A percentile compares a stretch with the other conserved stretches of the same genome.
phyloP scores from a whole-genome alignment of 1,140 invertebrate species.

The Formica exsecta region DNA sequence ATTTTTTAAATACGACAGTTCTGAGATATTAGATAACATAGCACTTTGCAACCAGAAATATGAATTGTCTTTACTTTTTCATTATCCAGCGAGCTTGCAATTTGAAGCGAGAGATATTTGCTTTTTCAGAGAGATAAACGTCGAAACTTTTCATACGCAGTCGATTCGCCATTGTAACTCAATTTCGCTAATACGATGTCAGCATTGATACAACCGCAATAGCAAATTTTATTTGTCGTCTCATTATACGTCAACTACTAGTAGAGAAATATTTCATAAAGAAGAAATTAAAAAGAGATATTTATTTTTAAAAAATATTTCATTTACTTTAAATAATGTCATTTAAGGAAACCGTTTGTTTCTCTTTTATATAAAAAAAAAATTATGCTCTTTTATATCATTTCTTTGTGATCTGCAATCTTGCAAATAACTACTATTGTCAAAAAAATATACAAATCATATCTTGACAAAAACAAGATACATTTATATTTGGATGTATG shows the following conservation, averaged over 20 bases:
- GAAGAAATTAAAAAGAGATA: background rate
- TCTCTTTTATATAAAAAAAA: no score
- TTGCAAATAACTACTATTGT: background rate
- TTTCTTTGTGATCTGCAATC: background rate
- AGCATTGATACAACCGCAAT: slow-evolving; percentile 26
- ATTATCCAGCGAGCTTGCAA: slow-evolving; percentile 52
- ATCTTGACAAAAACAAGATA: background rate
- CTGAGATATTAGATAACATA: background rate
- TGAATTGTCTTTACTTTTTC: slow-evolving; percentile 65
- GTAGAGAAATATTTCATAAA: slow-evolving; percentile 5
- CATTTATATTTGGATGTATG: background rate
- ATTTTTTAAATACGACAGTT: background rate
- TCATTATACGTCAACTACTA: background rate
- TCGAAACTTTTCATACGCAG: slow-evolving; percentile 65
- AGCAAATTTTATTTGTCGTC: slow-evolving; percentile 47
- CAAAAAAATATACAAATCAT: background rate
- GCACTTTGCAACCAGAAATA: slow-evolving; percentile 48
- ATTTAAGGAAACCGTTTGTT: background rate
- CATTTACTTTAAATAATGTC: background rate
- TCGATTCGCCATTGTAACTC: slow-evolving; percentile 60
- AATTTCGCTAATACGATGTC: slow-evolving; percentile 59
- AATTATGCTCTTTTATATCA: background rate
- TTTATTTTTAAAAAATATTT: background rate
- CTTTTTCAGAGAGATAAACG: slow-evolving; percentile 60
- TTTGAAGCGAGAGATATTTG: slow-evolving; percentile 53